Conservation (phyloP, 2,113 vertebrate species). For the Ochotona princeps region DNA sequence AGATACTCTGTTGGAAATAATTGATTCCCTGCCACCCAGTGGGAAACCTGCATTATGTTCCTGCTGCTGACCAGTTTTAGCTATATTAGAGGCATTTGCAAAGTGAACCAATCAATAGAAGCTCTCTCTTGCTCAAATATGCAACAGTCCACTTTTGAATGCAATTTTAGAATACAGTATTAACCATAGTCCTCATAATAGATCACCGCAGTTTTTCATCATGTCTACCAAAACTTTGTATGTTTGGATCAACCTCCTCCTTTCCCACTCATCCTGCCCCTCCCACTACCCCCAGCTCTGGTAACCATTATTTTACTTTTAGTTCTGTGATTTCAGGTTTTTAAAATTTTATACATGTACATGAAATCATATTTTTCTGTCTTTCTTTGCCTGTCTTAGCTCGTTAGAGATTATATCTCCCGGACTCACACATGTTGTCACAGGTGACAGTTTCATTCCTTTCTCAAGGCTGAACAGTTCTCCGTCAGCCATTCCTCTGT, state of each 20-base stretch:
- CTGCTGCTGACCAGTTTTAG: too few species aligned
- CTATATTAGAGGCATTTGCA: too few species aligned
- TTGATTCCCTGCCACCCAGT: too few species aligned
- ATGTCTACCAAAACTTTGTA: not conserved
- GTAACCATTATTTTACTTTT: not conserved
- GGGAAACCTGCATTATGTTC: too few species aligned
- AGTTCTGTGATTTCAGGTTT: not conserved
- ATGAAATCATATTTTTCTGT: not conserved
- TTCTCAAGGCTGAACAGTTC: not conserved
- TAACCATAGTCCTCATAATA: not conserved
- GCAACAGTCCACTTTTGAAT: not conserved
- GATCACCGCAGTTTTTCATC: not conserved
- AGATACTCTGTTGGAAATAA: not conserved
- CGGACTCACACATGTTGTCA: not conserved
- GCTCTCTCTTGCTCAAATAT: not conserved
- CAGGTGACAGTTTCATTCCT: not conserved
- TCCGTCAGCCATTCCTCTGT: not conserved
- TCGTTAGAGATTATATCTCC: not conserved
- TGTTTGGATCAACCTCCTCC: not conserved
- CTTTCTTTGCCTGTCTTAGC: not conserved
- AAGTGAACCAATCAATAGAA: too few species aligned
- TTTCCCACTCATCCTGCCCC: not conserved
- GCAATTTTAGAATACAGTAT: not conserved
- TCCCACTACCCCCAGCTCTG: not conserved
- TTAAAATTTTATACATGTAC: not conserved